Evolutionary conservation across 1,140 invertebrate genomes (phyloP), one percentile per base, ranked within the genome.

Genomic region (Ceratoteleas bidentatus): DNA sequence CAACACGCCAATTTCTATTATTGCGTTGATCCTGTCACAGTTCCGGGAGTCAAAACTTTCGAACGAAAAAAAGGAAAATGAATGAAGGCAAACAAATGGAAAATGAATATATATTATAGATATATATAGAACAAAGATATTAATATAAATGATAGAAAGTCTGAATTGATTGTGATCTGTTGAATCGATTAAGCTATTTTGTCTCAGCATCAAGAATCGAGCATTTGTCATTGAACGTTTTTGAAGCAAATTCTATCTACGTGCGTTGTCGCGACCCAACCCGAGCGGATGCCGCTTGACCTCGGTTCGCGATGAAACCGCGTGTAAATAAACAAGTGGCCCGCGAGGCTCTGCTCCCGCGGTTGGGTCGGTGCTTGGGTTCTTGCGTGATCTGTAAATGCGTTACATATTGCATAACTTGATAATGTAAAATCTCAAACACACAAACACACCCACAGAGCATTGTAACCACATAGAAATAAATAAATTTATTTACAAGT

Each of bases 401-500:
- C 61, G 62, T 79, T 81, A 70, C 36, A 57, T 85, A 85, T 81
- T 84, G 83, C 54, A 73, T 66, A n/a, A n/a, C n/a, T n/a, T n/a
- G n/a, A 81, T 86, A 83, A 87, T 87, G 73, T 85, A 84, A 88
- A 84, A 87, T 87, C 77, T 87, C 70, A 75, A 81, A 61, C n/a
- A n/a, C n/a, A n/a, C n/a, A n/a, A n/a, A n/a, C n/a, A n/a, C n/a
- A 60, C 65, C 86, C 81, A 85, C 64, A 56, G 77, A 85, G 85
- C 70, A 84, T 84, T 87, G 84, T 89, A 87, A 87, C 84, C 84
- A 50, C 64, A 83, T 85, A 84, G 73, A 86, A 85, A 77, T 84
- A 85, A 87, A 88, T 87, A 88, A 89, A 87, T 87, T 85, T 87
- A 86, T 86, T 88, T 83, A 83, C 69, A 75, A 81, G 57, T 80